These are phyloP conservation scores for Sebastes trivittatus DNA, from an alignment of 2,797 vertebrate species.

Conservation along the genomic window DNA sequence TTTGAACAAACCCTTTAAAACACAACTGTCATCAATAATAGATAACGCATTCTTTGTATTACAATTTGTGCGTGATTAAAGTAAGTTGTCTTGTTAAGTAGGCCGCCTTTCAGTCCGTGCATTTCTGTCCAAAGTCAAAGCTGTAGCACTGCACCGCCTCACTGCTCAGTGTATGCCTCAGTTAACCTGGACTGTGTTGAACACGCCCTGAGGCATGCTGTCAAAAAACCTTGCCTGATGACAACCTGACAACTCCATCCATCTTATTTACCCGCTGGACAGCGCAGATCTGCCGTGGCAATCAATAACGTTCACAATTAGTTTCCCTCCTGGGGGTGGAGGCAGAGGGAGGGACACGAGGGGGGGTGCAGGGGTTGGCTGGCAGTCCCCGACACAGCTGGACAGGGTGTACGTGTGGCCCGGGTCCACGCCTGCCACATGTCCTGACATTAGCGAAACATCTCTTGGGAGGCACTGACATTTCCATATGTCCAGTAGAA, in stretches of 20 bases:
- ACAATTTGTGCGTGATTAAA: background rate
- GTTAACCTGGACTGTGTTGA: constrained; percentile 72
- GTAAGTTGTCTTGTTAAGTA: constrained; percentile 30
- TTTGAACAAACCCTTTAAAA: background rate
- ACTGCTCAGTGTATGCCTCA: constrained; percentile 45
- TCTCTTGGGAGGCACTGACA: constrained; percentile 76
- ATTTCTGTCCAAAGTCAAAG: constrained; percentile 67
- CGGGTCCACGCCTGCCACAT: constrained; percentile 71
- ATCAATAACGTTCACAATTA: constrained; percentile 87
- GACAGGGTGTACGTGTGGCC: constrained; percentile 68
- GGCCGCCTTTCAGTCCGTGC: constrained; percentile 25
- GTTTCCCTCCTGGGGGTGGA: constrained; percentile 67
- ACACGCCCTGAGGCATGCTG: constrained; percentile 72
- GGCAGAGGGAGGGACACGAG: constrained; percentile 32
- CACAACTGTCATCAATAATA: background rate
- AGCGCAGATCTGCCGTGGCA: constrained; percentile 71
- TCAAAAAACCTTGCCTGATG: constrained; percentile 78
- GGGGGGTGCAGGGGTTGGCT: constrained; percentile 37
- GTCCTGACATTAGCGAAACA: constrained; percentile 78
- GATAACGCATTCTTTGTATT: background rate
- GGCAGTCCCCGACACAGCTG: constrained; percentile 76
- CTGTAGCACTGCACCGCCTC: constrained; percentile 29
- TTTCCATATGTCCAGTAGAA: constrained; percentile 72
- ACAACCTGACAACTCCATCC: constrained; percentile 85
- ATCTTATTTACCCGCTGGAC: constrained; percentile 84